These are phyloP conservation scores for Arbacia lixula DNA, from an alignment of 53 echinoderm and acorn worm species.

Conservation along the genomic window DNA sequence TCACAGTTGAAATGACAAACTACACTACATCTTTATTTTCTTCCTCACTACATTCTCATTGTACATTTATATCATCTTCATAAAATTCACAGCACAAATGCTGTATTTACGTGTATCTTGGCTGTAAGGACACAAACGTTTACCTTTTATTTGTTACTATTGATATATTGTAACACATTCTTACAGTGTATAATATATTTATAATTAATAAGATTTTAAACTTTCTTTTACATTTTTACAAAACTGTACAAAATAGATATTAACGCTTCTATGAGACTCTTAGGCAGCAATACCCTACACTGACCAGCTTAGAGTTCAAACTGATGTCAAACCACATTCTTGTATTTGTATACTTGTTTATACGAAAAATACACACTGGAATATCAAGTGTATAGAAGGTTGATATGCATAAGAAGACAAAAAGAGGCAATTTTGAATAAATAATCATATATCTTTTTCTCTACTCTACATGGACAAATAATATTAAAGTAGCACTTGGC, in stretches of 20 bases:
- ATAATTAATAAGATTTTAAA: no score
- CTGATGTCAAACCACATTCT: conserved; percentile 19
- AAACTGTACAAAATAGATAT: conserved; percentile 54
- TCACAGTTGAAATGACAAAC: no score
- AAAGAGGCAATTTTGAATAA: conserved; percentile 44
- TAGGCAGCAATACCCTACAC: conserved; percentile 35
- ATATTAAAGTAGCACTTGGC: conserved; percentile 27
- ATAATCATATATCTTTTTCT: conserved; percentile 41
- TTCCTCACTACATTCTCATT: no score
- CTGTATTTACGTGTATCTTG: no score
- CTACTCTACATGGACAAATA: conserved; percentile 31
- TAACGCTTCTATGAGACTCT: conserved; percentile 8
- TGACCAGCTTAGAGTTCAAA: neutral
- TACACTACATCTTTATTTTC: no score
- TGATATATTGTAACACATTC: conserved; percentile 37
- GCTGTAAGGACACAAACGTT: neutral
- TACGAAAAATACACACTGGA: conserved; percentile 44
- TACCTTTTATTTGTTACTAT: neutral
- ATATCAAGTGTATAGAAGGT: conserved; percentile 49
- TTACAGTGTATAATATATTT: conserved; percentile 30
- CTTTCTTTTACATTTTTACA: conserved; percentile 54
- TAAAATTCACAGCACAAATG: conserved; percentile 14
- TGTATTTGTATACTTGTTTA: conserved; percentile 25
- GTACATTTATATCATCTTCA: no score
- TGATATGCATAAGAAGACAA: conserved; percentile 49